Percentiles rank a stretch among this genome's conserved stretches.
phyloP scores from a whole-genome alignment of 1,140 invertebrate genomes.

The Dendroctonus ponderosae region DNA sequence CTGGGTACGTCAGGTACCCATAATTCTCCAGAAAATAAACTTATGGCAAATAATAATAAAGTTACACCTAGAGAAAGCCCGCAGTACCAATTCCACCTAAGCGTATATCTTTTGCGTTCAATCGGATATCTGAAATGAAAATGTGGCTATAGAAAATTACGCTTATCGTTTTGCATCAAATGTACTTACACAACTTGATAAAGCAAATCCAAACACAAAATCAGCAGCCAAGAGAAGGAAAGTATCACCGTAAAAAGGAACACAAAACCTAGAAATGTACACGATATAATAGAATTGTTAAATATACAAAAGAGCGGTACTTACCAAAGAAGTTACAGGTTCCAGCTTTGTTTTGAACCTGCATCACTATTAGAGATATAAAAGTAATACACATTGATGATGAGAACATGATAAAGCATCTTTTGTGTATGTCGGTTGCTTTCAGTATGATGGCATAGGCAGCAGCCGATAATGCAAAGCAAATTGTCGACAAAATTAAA shows the following conservation, averaged over 20 bases:
- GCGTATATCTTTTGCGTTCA: conserved; percentile 10
- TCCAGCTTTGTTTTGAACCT: conserved; percentile 25
- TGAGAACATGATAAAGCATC: conserved; percentile 34
- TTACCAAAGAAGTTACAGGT: conserved; percentile 36
- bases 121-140: conserved; percentile 23
- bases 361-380: conserved; percentile 28
- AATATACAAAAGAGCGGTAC: conserved; percentile 8
- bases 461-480: conserved; percentile 31
- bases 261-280: conserved; percentile 37
- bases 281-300: not conserved
- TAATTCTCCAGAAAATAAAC: conserved; percentile 15
- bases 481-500: conserved; percentile 34
- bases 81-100: conserved; percentile 19
- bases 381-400: conserved; percentile 34
- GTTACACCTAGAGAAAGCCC: conserved; percentile 24
- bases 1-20: conserved; percentile 32
- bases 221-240: conserved; percentile 35
- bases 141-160: not conserved
- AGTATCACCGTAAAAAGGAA: conserved; percentile 34
- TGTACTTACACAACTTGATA: conserved; percentile 37
- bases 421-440: conserved; percentile 34
- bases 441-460: conserved; percentile 32
- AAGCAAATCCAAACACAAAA: conserved; percentile 37
- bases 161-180: not conserved
- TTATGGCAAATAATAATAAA: conserved; percentile 12